Evolutionary conservation across 2,113 vertebrate species (phyloP), one percentile per base, ranked within the genome.

Genomic region (Prionailurus bengalensis): DNA sequence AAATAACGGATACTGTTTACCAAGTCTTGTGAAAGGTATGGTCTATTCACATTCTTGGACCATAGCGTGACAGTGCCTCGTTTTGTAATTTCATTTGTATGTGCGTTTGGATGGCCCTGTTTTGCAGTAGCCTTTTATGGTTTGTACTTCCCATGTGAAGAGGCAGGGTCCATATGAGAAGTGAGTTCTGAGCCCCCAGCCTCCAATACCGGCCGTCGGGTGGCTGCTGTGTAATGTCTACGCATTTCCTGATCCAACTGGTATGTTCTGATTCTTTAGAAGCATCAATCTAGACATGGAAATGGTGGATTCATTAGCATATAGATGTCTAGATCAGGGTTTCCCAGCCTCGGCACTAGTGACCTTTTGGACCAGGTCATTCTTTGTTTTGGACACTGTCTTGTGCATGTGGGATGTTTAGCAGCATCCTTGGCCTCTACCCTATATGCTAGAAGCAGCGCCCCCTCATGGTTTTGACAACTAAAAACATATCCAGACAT

Each of bases 61-160:
- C 8, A 0, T 27, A 7, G 4, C 3, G 5, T 11, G 12, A 15
- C 1, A 1, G 25, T 4, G 2, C 48, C 27, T 5, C 0, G 0
- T 13, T 10, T n/a, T 5, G 2, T 36, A 13, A 82, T 53, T 70
- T 81, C 4, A 3, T 70, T 70, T 55, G 25, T 5, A 10, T 58
- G 9, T 4, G 10, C 4, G 3, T 81, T 39, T 55, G 12, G 31
- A 7, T 66, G 31, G 29, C 21, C 2, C 33, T 5, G 2, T 51
- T 29, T n/a, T 3, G 4, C 9, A 13, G 5, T 11, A 6, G 63
- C 19, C 68, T 83, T 61, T 58, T 39, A 4, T 10, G 17, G 4
- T 39, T 53, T 63, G 31, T 10, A 33, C 31, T n/a, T 95, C 53
- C 3, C 13, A 23, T 66, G 25, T 13, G 23, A 48, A 79, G 33